Evolutionary conservation across 2,113 vertebrate genomes (phyloP).

Genomic region (Mormyrus iriodes): DNA sequence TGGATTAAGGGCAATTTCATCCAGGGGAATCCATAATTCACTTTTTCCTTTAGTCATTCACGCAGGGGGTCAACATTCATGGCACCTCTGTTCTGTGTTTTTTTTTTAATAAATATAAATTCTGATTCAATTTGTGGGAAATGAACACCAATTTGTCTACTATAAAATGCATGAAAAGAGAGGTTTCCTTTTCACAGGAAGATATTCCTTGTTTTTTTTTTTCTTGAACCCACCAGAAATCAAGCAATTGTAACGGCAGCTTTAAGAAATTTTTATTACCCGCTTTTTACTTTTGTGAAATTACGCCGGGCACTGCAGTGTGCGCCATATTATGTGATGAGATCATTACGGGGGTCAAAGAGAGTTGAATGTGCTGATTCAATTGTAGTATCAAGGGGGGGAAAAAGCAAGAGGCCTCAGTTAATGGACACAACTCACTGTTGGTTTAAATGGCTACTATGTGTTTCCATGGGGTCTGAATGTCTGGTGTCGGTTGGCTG

Average conservation of each 20-base stretch:
- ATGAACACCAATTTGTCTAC: conserved; percentile 42
- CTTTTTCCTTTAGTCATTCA: conserved; percentile 47
- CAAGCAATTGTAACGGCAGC: not conserved
- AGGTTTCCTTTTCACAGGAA: conserved; percentile 25
- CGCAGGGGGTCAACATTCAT: conserved; percentile 42
- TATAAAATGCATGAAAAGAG: conserved; percentile 39
- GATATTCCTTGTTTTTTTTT: conserved; percentile 30
- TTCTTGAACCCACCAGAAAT: not conserved
- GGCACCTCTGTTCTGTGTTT: conserved; percentile 26
- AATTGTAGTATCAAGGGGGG: not conserved
- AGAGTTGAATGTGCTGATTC: not conserved
- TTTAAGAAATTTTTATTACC: not conserved
- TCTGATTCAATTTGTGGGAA: conserved; percentile 47
- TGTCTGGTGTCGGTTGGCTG: not conserved
- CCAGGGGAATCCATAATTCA: conserved; percentile 32
- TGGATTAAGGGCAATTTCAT: conserved; percentile 28
- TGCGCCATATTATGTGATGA: not conserved
- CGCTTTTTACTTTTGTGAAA: conserved; percentile 1
- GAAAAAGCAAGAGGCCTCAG: not conserved
- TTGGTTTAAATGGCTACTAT: not conserved
- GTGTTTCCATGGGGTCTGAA: not conserved
- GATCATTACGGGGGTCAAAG: not conserved
- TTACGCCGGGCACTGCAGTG: not conserved
- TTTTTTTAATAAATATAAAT: conserved; percentile 31
- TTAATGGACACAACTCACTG: not conserved